A percentile compares a stretch with the other conserved stretches of the same genome.
These are phyloP conservation scores for Coracopsis vasa DNA, from an alignment of 2,113 vertebrate genomes.

Conservation along the genomic window DNA sequence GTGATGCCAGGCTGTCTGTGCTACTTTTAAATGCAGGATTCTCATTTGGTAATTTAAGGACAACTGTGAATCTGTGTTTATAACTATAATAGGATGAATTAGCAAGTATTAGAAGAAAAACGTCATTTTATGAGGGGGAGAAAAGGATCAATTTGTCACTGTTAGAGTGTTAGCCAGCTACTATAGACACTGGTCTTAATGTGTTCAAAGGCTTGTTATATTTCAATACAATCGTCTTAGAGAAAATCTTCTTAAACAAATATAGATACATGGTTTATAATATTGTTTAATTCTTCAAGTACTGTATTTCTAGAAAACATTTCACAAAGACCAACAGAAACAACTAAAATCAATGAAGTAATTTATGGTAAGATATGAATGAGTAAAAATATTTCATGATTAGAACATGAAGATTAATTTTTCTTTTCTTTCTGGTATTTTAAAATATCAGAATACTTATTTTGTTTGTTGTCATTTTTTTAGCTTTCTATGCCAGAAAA, in stretches of 20 bases:
- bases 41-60: neutral
- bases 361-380: neutral
- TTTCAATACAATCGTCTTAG: neutral
- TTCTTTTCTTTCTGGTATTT: neutral
- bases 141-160: neutral
- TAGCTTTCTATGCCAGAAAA: neutral
- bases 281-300: neutral
- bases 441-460: neutral
- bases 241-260: neutral
- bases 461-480: neutral
- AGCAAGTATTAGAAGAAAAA: neutral
- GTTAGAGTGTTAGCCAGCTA: neutral
- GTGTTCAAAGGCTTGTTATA: neutral
- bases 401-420: neutral
- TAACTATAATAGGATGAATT: neutral
- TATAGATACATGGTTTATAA: neutral
- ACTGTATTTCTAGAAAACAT: neutral
- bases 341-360: neutral
- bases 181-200: neutral
- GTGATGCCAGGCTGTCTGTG: rapidly evolving
- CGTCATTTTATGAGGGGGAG: neutral
- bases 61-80: neutral
- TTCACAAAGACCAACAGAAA: neutral
- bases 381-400: neutral
- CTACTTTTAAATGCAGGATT: neutral